A percentile compares a stretch with the other conserved stretches of the same genome.
phyloP scores from a whole-genome alignment of 2,113 vertebrate species.

The Nothoprocta perdicaria region DNA sequence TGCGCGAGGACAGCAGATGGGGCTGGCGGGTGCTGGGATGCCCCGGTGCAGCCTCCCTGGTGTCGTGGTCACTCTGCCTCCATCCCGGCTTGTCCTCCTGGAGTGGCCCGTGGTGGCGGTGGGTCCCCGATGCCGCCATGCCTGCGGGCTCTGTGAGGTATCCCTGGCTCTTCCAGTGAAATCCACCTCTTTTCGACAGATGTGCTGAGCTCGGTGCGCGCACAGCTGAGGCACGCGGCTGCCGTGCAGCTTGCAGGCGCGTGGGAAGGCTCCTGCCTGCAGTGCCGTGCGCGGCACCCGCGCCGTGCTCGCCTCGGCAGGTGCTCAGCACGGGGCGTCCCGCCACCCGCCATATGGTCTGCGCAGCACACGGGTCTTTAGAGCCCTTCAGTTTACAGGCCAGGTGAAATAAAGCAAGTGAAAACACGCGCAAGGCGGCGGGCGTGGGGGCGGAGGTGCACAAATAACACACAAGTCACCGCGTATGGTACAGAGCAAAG shows the following conservation, averaged over 20 bases:
- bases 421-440: background rate
- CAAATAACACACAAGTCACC: background rate
- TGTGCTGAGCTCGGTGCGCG: conserved; percentile 55
- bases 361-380: conserved; percentile 63
- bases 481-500: background rate
- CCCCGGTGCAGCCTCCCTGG: no score
- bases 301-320: conserved; percentile 77
- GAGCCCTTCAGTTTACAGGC: conserved; percentile 74
- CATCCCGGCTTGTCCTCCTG: no score
- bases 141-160: background rate
- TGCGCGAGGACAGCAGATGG: no score
- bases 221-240: conserved; percentile 73
- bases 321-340: conserved; percentile 85
- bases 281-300: conserved; percentile 39
- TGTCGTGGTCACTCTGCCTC: no score
- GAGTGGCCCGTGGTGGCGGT: no score
- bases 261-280: conserved; percentile 61
- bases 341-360: conserved; percentile 83
- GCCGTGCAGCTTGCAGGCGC: conserved; percentile 71
- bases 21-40: no score
- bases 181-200: conserved; percentile 52
- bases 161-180: conserved; percentile 34
- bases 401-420: conserved; percentile 74
- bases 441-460: background rate
- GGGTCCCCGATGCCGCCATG: background rate